phyloP scores from a whole-genome alignment of 2,797 vertebrate genomes.

The Notoglanidium macrostoma region DNA sequence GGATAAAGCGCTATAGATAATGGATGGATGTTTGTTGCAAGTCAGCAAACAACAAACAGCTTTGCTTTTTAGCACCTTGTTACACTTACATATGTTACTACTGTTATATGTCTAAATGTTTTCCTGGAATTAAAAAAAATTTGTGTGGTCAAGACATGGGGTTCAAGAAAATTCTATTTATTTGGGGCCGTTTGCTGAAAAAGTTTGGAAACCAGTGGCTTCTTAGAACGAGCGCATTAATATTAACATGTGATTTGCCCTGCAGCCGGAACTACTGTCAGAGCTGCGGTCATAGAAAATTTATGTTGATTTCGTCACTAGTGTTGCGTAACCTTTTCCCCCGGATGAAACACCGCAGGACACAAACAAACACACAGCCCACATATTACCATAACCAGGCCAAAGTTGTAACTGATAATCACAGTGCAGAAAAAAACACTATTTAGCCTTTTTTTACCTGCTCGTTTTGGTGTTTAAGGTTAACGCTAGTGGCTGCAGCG shows the following conservation, averaged over 20 bases:
- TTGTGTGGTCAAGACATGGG: not conserved
- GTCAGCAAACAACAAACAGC: too few species aligned
- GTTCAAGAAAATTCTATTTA: not conserved
- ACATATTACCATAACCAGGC: not conserved
- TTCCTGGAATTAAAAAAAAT: not conserved
- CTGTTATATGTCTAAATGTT: too few species aligned
- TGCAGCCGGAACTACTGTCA: constrained; percentile 5
- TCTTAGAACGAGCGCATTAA: not conserved
- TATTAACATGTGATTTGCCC: not conserved
- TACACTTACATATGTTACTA: too few species aligned
- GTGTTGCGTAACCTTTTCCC: not conserved
- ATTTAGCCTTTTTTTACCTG: not conserved
- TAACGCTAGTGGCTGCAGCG: constrained; percentile 38
- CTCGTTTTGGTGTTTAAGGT: not conserved
- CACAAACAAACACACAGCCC: not conserved
- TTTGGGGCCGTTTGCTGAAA: not conserved
- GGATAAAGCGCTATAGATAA: too few species aligned
- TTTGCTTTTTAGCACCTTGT: too few species aligned
- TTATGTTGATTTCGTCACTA: not conserved
- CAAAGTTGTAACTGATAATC: not conserved
- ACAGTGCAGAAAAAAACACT: too few species aligned
- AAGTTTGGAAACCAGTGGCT: not conserved
- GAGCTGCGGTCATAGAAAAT: not conserved
- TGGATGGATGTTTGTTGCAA: too few species aligned
- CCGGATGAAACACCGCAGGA: too few species aligned